Percentiles rank a stretch among this genome's conserved stretches.
phyloP scores from a whole-genome alignment of 2,888 invertebrate genomes.

The Lochmaea crataegi region DNA sequence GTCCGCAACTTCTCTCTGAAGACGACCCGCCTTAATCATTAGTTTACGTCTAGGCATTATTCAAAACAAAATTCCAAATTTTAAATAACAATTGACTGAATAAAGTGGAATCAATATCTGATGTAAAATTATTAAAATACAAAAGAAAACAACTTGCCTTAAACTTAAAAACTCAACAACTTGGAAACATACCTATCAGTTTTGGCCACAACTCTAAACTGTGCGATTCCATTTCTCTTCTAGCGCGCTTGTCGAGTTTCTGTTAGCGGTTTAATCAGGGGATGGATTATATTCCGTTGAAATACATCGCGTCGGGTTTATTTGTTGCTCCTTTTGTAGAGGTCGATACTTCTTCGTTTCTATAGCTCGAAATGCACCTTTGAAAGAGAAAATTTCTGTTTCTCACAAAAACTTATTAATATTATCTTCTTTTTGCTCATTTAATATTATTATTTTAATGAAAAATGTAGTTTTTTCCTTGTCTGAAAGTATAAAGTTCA shows the following conservation, averaged over 20 bases:
- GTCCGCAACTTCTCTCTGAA: too few relatives aligned
- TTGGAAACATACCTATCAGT: too few relatives aligned
- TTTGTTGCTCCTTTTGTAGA: neutral
- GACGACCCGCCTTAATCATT: too few relatives aligned
- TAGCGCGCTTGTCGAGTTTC: neutral
- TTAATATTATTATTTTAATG: neutral
- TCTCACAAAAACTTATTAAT: neutral
- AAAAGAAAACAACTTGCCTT: too few relatives aligned
- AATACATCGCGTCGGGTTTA: neutral
- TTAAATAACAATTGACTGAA: too few relatives aligned
- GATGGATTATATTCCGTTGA: conserved; percentile 3
- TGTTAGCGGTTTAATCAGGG: neutral
- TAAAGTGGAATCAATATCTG: too few relatives aligned
- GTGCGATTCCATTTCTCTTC: neutral
- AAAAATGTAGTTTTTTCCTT: neutral
- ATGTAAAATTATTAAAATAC: too few relatives aligned
- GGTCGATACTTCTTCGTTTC: neutral
- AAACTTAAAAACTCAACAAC: too few relatives aligned
- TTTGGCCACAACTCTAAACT: neutral
- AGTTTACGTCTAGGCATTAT: too few relatives aligned
- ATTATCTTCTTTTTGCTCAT: neutral
- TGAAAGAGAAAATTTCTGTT: too few relatives aligned
- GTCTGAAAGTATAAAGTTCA: neutral
- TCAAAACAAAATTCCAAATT: too few relatives aligned
- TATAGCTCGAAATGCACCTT: neutral